Base-by-base conservation (phyloP, 2,113 vertebrate species). In the Oreochromis spilurus region DNA sequence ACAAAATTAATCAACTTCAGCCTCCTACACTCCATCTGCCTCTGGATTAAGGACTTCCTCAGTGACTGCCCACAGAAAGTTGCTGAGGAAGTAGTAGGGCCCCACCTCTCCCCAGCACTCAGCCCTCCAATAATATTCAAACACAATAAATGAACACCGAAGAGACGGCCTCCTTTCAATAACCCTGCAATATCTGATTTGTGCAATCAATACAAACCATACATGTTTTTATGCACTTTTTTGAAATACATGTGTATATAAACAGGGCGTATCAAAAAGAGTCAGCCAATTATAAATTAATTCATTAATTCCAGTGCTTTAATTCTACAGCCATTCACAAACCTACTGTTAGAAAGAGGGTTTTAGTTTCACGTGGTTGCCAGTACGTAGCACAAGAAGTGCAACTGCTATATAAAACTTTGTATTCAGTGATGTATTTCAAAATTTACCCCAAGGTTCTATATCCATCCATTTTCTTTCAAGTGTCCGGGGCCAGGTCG, bases 201-300 rank as follows among this genome's bases (percentile, higher is more conserved):
- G n/a, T 40, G 62, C 62, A 24, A 4, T 67, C 36, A 67, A 40
- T 67, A 14, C n/a, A 40, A 67, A 21, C n/a, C 62, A 67, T 4
- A 67, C 62, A 40, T 40, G 4, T 67, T 50, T 48, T 8, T 50
- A 50, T 17, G 8, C 48, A 50, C 48, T 17, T 45, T 45, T 45
- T 48, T 38, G 19, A 65, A 6, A 13, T 34, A 38, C 34, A 1
- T 21, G 60, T 65, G 60, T 65, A 65, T 3, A 38, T 7, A 65
- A 8, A 65, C 60, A 65, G 60, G 19, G 60, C 21, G 19, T 1
- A 3, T 8, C 4, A 65, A 21, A 65, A 3, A 38, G 34, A 65
- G 19, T 3, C 34, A 0, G 60, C 60, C 17, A 38, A 5, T 65
- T 65, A 65, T n/a, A 65, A 60, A 53, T 53, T 0, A 4, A 65